These are phyloP conservation scores for Pegoplata infirma DNA, from an alignment of 2,888 invertebrate genomes.

Conservation along the genomic window DNA sequence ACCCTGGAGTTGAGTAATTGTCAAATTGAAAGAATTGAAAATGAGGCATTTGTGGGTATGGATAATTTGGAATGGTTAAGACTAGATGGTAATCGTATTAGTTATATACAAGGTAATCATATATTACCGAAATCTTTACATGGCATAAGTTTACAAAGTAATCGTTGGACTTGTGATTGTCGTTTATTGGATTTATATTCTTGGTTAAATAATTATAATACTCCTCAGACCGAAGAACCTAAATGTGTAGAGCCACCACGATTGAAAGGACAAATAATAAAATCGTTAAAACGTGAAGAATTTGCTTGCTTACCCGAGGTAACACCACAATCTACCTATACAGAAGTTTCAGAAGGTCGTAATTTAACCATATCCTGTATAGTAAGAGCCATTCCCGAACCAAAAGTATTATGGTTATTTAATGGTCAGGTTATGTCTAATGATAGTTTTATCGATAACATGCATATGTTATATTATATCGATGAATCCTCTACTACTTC, in stretches of 20 bases:
- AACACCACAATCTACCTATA: slow-evolving; percentile 85
- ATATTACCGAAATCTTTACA: slow-evolving; percentile 88
- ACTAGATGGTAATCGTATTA: slow-evolving; percentile 89
- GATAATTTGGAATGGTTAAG: slow-evolving; percentile 90
- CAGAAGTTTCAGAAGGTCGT: slow-evolving; percentile 88
- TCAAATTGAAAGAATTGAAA: slow-evolving; percentile 86
- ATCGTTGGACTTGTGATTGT: slow-evolving; percentile 94
- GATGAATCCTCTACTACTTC: slow-evolving; percentile 84
- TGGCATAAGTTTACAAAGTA: slow-evolving; percentile 89
- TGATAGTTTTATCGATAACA: slow-evolving; percentile 84
- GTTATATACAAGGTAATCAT: slow-evolving; percentile 84
- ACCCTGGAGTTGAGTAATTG: slow-evolving; percentile 90
- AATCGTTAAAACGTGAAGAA: slow-evolving; percentile 83
- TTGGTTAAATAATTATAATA: slow-evolving; percentile 88
- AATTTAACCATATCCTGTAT: slow-evolving; percentile 90
- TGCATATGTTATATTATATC: slow-evolving; percentile 84
- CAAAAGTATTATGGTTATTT: slow-evolving; percentile 90
- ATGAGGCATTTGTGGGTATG: slow-evolving; percentile 89
- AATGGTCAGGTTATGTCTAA: slow-evolving; percentile 89
- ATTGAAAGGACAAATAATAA: slow-evolving; percentile 84
- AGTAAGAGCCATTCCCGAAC: slow-evolving; percentile 89
- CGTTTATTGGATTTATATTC: slow-evolving; percentile 86
- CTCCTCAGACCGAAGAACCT: slow-evolving; percentile 88
- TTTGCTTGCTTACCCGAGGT: slow-evolving; percentile 91
- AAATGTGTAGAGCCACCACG: slow-evolving; percentile 85